Percentiles rank a stretch among this genome's conserved stretches.
phyloP scores from a whole-genome alignment of 2,113 vertebrate genomes.

The Pseudorectes ferrugineus region DNA sequence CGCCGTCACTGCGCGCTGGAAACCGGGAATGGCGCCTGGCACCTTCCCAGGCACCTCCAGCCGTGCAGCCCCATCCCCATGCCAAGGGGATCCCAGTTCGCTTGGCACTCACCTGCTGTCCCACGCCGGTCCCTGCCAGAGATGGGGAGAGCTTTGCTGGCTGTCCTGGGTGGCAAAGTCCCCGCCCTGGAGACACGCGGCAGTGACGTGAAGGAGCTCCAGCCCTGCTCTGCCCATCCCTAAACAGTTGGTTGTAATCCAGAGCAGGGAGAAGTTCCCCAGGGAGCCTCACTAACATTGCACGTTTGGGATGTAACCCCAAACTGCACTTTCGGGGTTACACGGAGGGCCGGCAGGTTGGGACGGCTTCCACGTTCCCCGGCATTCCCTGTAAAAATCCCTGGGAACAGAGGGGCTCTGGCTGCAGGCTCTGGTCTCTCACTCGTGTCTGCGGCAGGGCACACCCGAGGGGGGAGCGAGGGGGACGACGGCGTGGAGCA shows the following conservation, averaged over 20 bases:
- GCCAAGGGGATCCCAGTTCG: not conserved
- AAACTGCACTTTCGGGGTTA: rapidly evolving
- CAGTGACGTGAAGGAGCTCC: not conserved
- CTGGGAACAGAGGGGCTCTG: not conserved
- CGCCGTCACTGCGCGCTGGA: not conserved
- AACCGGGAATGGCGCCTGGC: rapidly evolving
- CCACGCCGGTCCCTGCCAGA: not conserved
- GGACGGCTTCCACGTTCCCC: not conserved
- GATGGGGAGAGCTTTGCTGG: not conserved
- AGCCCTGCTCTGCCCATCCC: not conserved
- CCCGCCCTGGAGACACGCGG: not conserved
- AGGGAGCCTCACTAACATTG: rapidly evolving
- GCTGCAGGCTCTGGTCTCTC: not conserved
- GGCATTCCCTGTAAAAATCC: not conserved
- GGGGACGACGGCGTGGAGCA: not conserved
- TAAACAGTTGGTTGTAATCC: not conserved
- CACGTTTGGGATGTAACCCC: not conserved
- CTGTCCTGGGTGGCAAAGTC: not conserved
- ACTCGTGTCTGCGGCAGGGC: not conserved
- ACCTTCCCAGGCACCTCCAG: not conserved
- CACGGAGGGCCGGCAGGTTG: not conserved
- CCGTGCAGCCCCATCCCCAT: rapidly evolving
- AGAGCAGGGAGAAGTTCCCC: not conserved
- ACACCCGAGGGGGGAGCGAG: not conserved
- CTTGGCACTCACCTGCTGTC: not conserved